Percentiles rank a stretch among this genome's conserved stretches.
These are phyloP conservation scores for Globia sparganii DNA, from an alignment of 2,888 invertebrate genomes.

Conservation along the genomic window DNA sequence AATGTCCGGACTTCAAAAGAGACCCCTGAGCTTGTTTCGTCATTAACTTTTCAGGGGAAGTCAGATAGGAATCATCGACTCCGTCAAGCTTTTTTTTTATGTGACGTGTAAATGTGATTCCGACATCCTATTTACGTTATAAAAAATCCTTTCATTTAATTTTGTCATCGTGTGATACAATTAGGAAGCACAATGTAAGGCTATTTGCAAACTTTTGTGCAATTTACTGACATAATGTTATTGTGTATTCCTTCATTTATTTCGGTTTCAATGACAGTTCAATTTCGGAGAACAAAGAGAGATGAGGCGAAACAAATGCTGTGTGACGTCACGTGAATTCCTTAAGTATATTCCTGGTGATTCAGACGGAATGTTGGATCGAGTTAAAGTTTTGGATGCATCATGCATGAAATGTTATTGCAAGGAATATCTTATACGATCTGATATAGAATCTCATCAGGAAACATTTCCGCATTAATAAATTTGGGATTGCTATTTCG, in stretches of 20 bases:
- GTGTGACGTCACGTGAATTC: constrained; percentile 48
- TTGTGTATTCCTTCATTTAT: neutral
- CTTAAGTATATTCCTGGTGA: constrained; percentile 34
- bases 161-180: too few relatives aligned
- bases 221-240: neutral
- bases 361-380: constrained; percentile 43
- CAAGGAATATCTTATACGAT: constrained; percentile 15
- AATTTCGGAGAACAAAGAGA: constrained; percentile 50
- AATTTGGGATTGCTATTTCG: neutral
- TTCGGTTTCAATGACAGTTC: constrained; percentile 47
- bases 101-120: neutral
- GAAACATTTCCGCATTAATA: neutral
- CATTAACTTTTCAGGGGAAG: neutral
- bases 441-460: neutral
- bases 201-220: neutral
- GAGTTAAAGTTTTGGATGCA: constrained; percentile 15
- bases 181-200: neutral
- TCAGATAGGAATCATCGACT: too few relatives aligned
- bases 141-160: neutral
- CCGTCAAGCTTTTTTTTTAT: neutral
- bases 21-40: neutral
- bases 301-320: constrained; percentile 33
- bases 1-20: neutral
- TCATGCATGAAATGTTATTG: constrained; percentile 32
- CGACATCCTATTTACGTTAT: too few relatives aligned